Percentiles rank a stretch among this genome's conserved stretches.
These are phyloP conservation scores for Oopsacas minuta DNA, from an alignment of 37 sponge, comb jelly and placozoan species.

Conservation along the genomic window DNA sequence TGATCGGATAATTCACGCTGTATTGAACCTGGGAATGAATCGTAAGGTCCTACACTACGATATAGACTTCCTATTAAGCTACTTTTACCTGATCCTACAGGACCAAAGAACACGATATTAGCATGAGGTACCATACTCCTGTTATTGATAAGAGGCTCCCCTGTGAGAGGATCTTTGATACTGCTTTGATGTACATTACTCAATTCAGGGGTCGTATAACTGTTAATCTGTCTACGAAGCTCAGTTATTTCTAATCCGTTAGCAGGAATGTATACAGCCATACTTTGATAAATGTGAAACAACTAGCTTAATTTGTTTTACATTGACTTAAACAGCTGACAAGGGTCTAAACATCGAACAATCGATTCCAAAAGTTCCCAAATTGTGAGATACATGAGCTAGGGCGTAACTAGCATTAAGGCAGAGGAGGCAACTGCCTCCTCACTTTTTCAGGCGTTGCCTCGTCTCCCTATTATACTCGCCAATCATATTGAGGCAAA, in stretches of 20 bases:
- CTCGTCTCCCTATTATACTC: no score
- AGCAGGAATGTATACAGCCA: neutral
- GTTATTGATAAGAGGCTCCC: neutral
- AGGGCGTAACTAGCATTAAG: no score
- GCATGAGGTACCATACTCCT: neutral
- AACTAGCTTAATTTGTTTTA: no score
- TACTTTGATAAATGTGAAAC: no score
- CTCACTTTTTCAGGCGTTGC: no score
- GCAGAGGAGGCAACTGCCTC: no score
- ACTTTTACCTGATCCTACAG: slow-evolving; percentile 79
- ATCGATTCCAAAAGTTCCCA: no score
- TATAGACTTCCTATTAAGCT: slow-evolving; percentile 75
- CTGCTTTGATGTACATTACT: neutral
- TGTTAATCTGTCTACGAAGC: neutral
- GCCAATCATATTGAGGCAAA: no score
- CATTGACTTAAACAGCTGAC: no score
- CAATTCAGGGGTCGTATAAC: neutral
- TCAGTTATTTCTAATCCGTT: neutral
- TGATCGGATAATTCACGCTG: slow-evolving; percentile 48
- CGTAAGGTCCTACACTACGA: slow-evolving; percentile 41
- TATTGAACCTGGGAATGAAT: slow-evolving; percentile 50
- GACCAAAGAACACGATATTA: slow-evolving; percentile 69
- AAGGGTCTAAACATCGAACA: no score
- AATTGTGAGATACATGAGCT: no score
- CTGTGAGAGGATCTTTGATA: neutral